Conservation (phyloP, 2,797 vertebrate genomes). For the Choloepus didactylus region DNA sequence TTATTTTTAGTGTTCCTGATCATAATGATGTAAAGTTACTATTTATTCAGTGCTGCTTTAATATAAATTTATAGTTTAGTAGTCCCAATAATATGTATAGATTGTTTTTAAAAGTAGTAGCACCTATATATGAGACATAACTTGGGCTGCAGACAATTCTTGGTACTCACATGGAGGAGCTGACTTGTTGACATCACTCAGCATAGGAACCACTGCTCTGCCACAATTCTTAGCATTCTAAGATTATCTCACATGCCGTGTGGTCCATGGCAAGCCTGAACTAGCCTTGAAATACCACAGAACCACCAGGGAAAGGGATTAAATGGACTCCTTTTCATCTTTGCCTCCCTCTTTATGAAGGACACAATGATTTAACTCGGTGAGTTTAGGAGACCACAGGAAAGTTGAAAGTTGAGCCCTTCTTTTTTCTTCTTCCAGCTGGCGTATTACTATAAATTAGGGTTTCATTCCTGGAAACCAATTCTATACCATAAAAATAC, state of each 20-base stretch:
- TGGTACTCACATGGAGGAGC: not conserved
- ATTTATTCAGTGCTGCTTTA: not conserved
- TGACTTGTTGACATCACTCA: not conserved
- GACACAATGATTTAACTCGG: constrained; percentile 22
- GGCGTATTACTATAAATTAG: constrained; percentile 1
- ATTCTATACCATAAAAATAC: constrained; percentile 23
- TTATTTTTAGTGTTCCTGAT: not conserved
- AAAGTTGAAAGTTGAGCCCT: constrained; percentile 7
- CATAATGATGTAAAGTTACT: not conserved
- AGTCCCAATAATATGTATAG: not conserved
- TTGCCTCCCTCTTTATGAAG: not conserved
- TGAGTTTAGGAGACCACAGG: not conserved
- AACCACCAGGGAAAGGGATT: not conserved
- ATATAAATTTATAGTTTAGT: not conserved
- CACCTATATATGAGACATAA: not conserved
- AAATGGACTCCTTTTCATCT: not conserved
- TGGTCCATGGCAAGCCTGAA: not conserved
- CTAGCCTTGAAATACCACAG: not conserved
- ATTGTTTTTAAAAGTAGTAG: not conserved
- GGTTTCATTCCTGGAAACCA: constrained; percentile 28
- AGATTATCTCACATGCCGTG: not conserved
- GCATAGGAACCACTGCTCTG: constrained; percentile 10
- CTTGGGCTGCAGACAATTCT: not conserved
- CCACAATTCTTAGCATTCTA: not conserved
- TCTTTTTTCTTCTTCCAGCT: not conserved